Base-by-base conservation (phyloP, 2,888 invertebrate genomes). In the Crematogaster levior region DNA sequence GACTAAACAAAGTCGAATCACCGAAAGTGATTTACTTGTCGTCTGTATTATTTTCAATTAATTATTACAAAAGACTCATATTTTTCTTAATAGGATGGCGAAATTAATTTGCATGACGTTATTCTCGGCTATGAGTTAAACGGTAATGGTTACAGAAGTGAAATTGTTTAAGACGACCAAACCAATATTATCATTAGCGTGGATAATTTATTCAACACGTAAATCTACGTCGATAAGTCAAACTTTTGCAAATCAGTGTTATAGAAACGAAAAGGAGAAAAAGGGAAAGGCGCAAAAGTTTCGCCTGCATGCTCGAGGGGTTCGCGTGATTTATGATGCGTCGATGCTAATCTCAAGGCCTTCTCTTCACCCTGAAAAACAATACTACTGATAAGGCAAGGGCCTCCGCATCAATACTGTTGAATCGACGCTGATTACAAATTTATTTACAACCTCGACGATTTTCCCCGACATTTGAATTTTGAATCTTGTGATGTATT, bases 311-410 rank as follows among this genome's bases (percentile, higher is more conserved):
- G 34, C 46, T 9, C 21, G 46, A 74, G 34, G 53, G 43, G 10
- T 34, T 74, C 24, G 61, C 46, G 73, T 74, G 46, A 74, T 74
- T 74, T 74, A 74, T 60, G 46, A 60, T 9, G 46, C 30, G 34
- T 60, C 61, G 73, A 74, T 74, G 73, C 21, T 60, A 46, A 74
- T 74, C 73, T 74, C 73, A 74, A 74, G 46, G 61, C 6, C 61
- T 46, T 27, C 61, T 48, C 46, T 74, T 60, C 18, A 74, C 12
- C 21, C 24, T 60, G 73, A 61, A 74, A 73, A 60, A 74, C 61
- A 74, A 60, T 60, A 18, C 43, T 30, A 21, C 46, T 21, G 46
- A 48, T 58, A 34, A 34, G 30, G 1, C 46, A 73, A 27, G 30
- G 21, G 18, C 18, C 30, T 30, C 27, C 30, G n/a, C n/a, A 1